Conservation (phyloP, 1,140 invertebrate genomes). For the Euura lappo region DNA sequence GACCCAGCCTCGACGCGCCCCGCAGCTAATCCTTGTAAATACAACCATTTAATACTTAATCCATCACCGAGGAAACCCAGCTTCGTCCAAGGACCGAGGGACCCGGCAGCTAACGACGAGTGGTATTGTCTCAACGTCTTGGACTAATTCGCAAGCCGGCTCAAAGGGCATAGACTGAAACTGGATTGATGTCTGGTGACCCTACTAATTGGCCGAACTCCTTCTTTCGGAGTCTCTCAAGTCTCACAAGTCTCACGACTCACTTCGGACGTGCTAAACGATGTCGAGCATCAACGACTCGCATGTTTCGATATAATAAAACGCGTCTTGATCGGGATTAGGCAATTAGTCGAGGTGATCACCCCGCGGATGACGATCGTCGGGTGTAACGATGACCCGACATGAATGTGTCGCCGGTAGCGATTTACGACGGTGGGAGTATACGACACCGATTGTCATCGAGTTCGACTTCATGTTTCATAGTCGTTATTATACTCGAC, state of each 20-base stretch:
- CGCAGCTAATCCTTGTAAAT: conserved; percentile 46
- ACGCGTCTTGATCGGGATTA: neutral
- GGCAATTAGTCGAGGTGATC: neutral
- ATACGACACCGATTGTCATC: neutral
- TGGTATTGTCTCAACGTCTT: neutral
- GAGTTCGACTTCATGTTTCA: neutral
- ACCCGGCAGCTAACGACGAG: neutral
- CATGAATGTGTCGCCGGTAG: neutral
- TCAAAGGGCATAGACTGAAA: neutral
- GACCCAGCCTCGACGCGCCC: neutral
- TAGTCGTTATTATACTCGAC: too few relatives aligned
- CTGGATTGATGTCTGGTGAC: neutral
- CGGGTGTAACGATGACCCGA: neutral
- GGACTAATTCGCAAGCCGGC: conserved; percentile 2
- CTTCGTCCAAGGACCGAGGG: neutral
- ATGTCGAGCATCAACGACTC: neutral
- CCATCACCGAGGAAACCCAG: conserved; percentile 38
- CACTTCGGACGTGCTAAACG: neutral
- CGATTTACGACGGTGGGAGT: neutral
- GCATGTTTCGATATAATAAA: neutral
- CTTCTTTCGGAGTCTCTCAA: too few relatives aligned
- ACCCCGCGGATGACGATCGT: neutral
- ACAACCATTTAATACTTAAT: conserved; percentile 51
- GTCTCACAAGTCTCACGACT: too few relatives aligned
- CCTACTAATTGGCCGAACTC: too few relatives aligned